Evolutionary conservation across 2,113 vertebrate species (phyloP).

Genomic region (Pogonocichla stellata): DNA sequence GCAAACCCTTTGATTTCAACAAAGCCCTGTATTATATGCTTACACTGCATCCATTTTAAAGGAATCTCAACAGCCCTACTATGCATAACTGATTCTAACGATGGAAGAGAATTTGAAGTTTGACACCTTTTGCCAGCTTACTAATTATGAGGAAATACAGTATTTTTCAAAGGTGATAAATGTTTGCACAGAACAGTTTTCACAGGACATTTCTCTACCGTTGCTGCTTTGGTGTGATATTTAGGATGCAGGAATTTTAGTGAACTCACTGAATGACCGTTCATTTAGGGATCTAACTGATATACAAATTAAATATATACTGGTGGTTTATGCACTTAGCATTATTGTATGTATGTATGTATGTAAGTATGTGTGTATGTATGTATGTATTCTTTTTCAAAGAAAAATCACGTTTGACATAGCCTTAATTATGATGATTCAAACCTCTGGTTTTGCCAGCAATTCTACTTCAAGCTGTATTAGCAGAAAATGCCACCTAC

Average conservation of each 20-base stretch:
- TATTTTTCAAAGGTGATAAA: neutral
- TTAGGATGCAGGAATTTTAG: neutral
- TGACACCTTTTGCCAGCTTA: neutral
- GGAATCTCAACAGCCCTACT: neutral
- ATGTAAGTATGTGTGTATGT: too few species aligned
- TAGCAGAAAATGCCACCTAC: conserved; percentile 50
- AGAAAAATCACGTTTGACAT: neutral
- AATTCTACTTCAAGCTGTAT: neutral
- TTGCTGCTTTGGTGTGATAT: neutral
- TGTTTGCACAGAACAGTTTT: neutral
- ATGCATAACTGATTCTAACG: neutral
- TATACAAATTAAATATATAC: neutral
- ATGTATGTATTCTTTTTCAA: neutral
- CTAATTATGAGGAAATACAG: neutral
- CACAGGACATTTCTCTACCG: neutral
- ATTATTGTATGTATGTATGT: neutral
- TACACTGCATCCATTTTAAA: neutral
- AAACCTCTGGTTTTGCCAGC: conserved; percentile 12
- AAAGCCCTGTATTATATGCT: neutral
- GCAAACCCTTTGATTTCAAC: neutral
- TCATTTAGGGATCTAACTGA: neutral
- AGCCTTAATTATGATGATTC: conserved; percentile 4
- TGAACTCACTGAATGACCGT: neutral
- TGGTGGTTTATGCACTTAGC: neutral
- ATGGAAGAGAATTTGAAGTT: neutral